Evolutionary conservation across 1,140 invertebrate genomes (phyloP).

Genomic region (Pseudomyrmex concolor): DNA sequence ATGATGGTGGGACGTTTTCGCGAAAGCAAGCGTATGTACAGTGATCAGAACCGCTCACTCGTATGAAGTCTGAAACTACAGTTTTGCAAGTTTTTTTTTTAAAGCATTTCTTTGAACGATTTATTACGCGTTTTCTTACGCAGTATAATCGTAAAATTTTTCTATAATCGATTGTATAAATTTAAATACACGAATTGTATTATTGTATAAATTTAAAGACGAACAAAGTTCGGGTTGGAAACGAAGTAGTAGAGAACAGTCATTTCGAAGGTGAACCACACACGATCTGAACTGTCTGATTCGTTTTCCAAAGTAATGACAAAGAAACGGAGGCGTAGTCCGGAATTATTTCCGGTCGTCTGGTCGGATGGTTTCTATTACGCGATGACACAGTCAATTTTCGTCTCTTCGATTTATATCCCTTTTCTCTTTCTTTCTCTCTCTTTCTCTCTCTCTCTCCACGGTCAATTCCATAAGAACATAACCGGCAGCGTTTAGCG

Average conservation of each 20-base stretch:
- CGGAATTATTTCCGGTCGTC: conserved; percentile 66
- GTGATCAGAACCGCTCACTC: conserved; percentile 19
- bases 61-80: background rate
- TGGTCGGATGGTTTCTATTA: conserved; percentile 38
- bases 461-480: background rate
- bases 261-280: conserved; percentile 20
- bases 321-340: conserved; percentile 4
- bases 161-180: background rate
- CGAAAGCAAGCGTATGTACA: conserved; percentile 41
- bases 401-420: conserved; percentile 23
- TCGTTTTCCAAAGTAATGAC: conserved; percentile 18
- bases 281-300: conserved; percentile 19
- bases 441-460: background rate
- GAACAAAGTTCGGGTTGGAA: too few relatives aligned
- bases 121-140: background rate
- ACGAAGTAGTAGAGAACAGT: background rate
- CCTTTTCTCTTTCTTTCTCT: background rate
- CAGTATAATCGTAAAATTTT: background rate
- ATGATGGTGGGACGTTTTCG: conserved; percentile 35
- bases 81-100: background rate
- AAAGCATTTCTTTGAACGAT: background rate
- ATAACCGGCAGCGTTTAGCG: conserved; percentile 35
- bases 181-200: too few relatives aligned
- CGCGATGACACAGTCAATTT: conserved; percentile 61
- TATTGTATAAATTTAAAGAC: too few relatives aligned